Evolutionary conservation across 1,140 invertebrate species (phyloP), one percentile per base, ranked within the genome.

Genomic region (Venustaconcha ellipsiformis): DNA sequence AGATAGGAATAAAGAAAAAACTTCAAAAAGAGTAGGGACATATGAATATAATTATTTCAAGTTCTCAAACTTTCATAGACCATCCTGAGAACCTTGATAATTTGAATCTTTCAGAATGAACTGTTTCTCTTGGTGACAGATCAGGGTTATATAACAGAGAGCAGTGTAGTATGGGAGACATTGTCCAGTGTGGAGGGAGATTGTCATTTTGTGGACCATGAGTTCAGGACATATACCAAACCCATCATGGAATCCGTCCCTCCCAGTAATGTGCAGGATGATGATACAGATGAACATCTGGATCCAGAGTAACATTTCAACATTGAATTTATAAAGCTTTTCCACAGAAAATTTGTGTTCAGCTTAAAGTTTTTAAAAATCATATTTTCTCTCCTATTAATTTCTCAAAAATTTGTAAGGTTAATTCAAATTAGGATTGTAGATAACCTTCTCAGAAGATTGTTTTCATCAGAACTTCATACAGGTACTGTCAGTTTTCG

Each of bases 81-180:
- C 8, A 8, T 37, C 37, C 23, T 62, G 18, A 62, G 0, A 23
- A 62, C 59, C 59, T 62, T 23, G 18, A 11, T 66, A 56, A 30
- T 73, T 81, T 2, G 69, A 68, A 63, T 71, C 70, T 86, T 88
- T 26, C 86, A 93, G 92, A 88, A 90, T 84, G 89, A 92, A 76
- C 79, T 93, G n/a, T 92, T 91, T 79, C 88, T 92, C 80, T 84
- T 93, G 26, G 92, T 93, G 11, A 93, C 92, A 26, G 93, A 93
- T 84, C 92, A 93, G 82, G 93, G 93, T 14, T 93, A 92, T 86
- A 86, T 93, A 13, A 90, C 88, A 67, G 92, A 93, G 78, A 84
- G 82, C 48, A 89, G 89, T 74, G 90, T 92, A 4, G 92, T 93
- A 14, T 93, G 93, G 93, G 92, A 93, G 87, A 92, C 92, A 17